Evolutionary conservation across 2,888 invertebrate genomes (phyloP), one percentile per base, ranked within the genome.

Genomic region (Arge pagana): DNA sequence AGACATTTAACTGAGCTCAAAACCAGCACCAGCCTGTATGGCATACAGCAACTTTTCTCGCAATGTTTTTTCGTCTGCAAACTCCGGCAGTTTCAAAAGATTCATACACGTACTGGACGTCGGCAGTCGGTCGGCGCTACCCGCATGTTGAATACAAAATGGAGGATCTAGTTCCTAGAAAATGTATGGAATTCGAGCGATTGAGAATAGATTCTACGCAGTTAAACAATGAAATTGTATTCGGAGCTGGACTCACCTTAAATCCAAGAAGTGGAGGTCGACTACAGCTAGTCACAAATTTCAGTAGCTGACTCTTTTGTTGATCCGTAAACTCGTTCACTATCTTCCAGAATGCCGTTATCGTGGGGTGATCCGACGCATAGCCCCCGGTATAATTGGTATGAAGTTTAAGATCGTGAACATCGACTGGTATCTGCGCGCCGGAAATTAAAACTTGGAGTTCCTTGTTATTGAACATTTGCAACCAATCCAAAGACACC

Each of bases 71-170:
- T 90, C 88, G 41, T 88, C 88, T 57, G 83, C 82, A 73, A 95
- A 94, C 69, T 95, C 90, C 0, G 98, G 98, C 63, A 99, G 82
- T 79, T 98, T 98, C 55, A 99, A 81, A 57, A 99, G 83, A 82
- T 99, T 98, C 88, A 99, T 93, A 74, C 98, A 99, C 3, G 99
- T 99, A 76, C 95, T 95, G 6, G 98, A 93, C 8, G 97, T 95
- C 0, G 98, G 98, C 68, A 99, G 84, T 10, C 96, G 86, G 73
- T 95, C 93, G 61, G 91, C 88, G 40, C 85, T 85, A 8, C 95
- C 96, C 50, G 93, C 93, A 55, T 91, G 90, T 70, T 97, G 96
- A 68, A 99, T 95, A 72, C 95, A 95, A 78, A 99, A 96, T 2
- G 94, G 89, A 8, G 99, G 98, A 77, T 93, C 91, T 58, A 98